phyloP scores from a whole-genome alignment of 2,888 invertebrate genomes.

The Taphrorychus bicolor region DNA sequence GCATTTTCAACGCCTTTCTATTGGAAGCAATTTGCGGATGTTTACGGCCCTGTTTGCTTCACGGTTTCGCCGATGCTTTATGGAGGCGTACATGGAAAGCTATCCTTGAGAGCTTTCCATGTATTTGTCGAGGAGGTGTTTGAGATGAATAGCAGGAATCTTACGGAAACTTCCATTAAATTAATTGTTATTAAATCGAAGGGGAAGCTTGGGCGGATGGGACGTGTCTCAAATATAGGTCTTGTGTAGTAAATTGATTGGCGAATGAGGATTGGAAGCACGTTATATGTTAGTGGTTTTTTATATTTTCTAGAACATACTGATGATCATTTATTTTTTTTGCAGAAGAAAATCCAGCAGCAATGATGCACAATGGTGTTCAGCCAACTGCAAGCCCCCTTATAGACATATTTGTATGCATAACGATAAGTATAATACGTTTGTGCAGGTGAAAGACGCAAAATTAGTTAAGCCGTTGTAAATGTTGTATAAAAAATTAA shows the following conservation, averaged over 20 bases:
- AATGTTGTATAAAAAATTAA: no score
- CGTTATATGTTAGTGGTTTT: no score
- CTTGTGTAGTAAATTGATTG: not conserved
- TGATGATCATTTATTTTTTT: constrained; percentile 11
- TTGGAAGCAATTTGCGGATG: constrained; percentile 16
- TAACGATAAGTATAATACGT: not conserved
- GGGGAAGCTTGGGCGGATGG: not conserved
- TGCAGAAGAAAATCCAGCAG: constrained; percentile 75
- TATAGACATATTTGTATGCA: not conserved
- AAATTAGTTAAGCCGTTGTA: no score
- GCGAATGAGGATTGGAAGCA: not conserved
- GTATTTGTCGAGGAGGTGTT: not conserved
- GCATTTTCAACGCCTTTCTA: constrained; percentile 18
- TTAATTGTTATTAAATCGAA: not conserved
- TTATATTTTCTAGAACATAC: no score
- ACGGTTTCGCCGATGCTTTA: constrained; percentile 4
- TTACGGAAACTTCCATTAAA: not conserved
- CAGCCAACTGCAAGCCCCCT: not conserved
- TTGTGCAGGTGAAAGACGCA: not conserved
- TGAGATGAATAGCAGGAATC: not conserved
- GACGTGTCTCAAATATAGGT: no score
- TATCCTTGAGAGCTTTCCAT: not conserved
- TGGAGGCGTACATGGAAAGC: not conserved
- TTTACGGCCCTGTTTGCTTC: constrained; percentile 14
- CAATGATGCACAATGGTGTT: constrained; percentile 75